Base-by-base conservation (phyloP, 2,888 invertebrate genomes). In the Chironomus riparius region DNA sequence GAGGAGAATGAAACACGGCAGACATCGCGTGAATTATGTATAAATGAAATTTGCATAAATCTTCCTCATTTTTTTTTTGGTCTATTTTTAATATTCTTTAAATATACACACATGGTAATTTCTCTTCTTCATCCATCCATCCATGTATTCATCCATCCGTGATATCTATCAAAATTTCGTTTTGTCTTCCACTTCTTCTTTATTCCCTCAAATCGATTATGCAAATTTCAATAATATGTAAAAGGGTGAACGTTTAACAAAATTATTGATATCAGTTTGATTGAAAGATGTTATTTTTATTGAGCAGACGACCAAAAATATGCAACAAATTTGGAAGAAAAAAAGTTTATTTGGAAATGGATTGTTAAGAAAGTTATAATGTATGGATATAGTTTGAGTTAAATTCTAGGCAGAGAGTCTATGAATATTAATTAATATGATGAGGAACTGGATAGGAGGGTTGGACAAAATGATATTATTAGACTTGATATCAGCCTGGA, bases 1-100 rank as follows among this genome's bases (percentile, higher is more conserved):
- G 56, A 38, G 10, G 15, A 56, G 56, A 15, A 56, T 18, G n/a
- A 50, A 70, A 15, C 38, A 70, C 47, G 47, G 21, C 24, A 61
- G 48, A 56, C 47, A 74, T 74, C 68, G 74, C 74, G 74, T 74
- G 74, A 74, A 65, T 74, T 74, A 74, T 62, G 65, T 61, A 38
- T 5, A 74, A 74, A 74, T 74, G 47, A 74, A 48, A 73, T 74
- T 74, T 68, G 62, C 74, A 74, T 74, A 73, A 73, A 56, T 56
- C 56, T 56, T 56, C 56, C 56, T 18, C 38, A 38, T 50, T 13
- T 47, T n/a, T n/a, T 50, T 13, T 48, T 38, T 73, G 65, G 21
- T 65, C 65, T 65, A 65, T 73, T 38, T 56, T 73, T 38, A 56
- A 28, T 38, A 38, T 38, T 38, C 38, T 38, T 38, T 38, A 38